Conservation (phyloP, 2,797 vertebrate genomes). For the Bucorvus abyssinicus region DNA sequence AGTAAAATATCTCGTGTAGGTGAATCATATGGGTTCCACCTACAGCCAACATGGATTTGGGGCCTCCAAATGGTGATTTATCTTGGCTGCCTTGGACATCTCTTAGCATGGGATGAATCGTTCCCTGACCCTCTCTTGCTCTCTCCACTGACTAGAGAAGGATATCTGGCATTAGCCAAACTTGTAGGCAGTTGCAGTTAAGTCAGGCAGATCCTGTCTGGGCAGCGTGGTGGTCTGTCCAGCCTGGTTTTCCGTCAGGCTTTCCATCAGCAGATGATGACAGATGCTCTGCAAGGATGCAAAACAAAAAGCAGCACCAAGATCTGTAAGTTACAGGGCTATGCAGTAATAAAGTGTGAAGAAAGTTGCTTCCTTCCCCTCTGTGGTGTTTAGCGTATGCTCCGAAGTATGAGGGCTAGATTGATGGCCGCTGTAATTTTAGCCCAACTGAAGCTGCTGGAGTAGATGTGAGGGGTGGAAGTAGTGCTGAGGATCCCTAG, state of each 20-base stretch:
- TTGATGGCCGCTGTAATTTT: background rate
- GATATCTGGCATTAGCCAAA: background rate
- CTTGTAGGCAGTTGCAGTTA: background rate
- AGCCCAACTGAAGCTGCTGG: background rate
- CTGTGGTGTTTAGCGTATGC: background rate
- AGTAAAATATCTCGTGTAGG: background rate
- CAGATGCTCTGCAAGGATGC: background rate
- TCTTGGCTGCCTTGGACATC: background rate
- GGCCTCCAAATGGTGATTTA: background rate
- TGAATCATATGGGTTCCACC: background rate
- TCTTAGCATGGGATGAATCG: background rate
- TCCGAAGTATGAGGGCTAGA: background rate
- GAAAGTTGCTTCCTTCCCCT: slow-evolving; percentile 55
- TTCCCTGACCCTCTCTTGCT: background rate
- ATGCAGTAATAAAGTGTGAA: slow-evolving; percentile 33
- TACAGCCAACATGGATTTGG: background rate
- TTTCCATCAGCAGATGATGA: background rate
- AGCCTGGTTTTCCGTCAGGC: background rate
- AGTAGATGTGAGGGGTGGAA: background rate
- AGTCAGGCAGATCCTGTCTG: background rate
- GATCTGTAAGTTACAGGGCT: background rate
- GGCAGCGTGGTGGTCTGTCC: background rate
- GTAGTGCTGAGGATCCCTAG: background rate
- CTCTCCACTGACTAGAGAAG: background rate
- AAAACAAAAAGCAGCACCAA: background rate